These are phyloP conservation scores for Petrophora chlorosata DNA, from an alignment of 2,888 invertebrate genomes.

Conservation along the genomic window DNA sequence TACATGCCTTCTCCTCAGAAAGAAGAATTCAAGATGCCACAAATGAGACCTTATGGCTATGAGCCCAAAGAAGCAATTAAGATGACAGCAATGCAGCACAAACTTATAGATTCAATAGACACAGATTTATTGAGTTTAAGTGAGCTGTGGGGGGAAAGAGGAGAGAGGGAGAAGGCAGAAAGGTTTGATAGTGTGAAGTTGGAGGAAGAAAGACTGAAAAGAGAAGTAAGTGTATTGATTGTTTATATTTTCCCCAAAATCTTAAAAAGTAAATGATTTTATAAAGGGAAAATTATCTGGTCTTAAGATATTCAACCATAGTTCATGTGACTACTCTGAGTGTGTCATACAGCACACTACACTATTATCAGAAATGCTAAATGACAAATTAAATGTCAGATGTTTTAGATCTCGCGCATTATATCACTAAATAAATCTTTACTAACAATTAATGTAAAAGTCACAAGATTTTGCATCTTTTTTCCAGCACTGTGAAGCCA, in stretches of 20 bases:
- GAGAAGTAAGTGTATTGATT: slow-evolving; percentile 87
- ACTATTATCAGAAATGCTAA: too few species aligned
- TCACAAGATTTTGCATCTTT: slow-evolving; percentile 11
- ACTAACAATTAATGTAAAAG: neutral
- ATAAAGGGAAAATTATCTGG: too few species aligned
- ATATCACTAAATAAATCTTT: too few species aligned
- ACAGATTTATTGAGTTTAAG: slow-evolving; percentile 83
- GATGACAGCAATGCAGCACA: slow-evolving; percentile 49
- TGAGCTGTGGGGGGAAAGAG: slow-evolving; percentile 85
- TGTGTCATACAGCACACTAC: too few species aligned
- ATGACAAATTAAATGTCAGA: too few species aligned
- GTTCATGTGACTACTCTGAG: too few species aligned
- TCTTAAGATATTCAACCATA: too few species aligned
- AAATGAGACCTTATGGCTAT: slow-evolving; percentile 65
- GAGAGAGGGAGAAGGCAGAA: slow-evolving; percentile 55
- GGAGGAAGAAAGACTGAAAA: slow-evolving; percentile 89
- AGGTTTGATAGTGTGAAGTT: slow-evolving; percentile 78
- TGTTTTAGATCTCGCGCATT: too few species aligned
- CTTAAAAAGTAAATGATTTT: too few species aligned
- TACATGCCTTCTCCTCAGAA: slow-evolving; percentile 54
- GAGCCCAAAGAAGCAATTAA: slow-evolving; percentile 56
- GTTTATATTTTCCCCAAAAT: too few species aligned
- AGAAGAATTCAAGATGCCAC: slow-evolving; percentile 72
- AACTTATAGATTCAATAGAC: slow-evolving; percentile 67
- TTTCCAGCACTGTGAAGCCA: slow-evolving; percentile 88